Conservation (phyloP, 2,113 vertebrate genomes). For the Addax nasomaculatus region DNA sequence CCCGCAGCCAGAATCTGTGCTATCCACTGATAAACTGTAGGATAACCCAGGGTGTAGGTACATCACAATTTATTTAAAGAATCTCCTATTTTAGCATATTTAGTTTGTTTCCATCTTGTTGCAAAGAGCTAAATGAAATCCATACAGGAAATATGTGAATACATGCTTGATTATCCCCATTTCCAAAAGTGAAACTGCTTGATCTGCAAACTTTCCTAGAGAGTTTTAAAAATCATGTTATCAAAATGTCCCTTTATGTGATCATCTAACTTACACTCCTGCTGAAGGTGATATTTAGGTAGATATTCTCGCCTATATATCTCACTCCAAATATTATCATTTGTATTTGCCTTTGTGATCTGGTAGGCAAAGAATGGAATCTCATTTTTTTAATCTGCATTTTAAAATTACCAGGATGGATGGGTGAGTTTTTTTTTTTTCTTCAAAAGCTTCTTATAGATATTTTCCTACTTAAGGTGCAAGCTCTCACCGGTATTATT, state of each 20-base stretch:
- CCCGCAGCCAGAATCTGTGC: not conserved
- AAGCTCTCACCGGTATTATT: not conserved
- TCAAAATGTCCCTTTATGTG: not conserved
- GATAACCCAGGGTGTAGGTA: not conserved
- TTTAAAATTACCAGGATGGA: not conserved
- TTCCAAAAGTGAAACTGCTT: not conserved
- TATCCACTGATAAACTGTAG: not conserved
- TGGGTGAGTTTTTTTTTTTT: not conserved
- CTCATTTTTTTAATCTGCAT: not conserved
- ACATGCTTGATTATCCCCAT: conserved; percentile 18
- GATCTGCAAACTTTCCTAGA: not conserved
- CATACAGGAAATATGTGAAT: not conserved
- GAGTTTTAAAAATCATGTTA: not conserved
- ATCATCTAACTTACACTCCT: not conserved
- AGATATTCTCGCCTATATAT: not conserved
- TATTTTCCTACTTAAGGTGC: not conserved
- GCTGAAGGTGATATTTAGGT: not conserved
- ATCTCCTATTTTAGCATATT: conserved; percentile 9
- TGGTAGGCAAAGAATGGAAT: not conserved
- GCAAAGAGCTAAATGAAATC: conserved; percentile 34
- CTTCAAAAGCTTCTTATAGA: not conserved
- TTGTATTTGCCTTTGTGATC: not conserved
- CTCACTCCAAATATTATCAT: not conserved
- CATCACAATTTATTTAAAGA: not conserved
- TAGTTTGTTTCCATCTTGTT: conserved; percentile 18